Percentiles rank a stretch among this genome's conserved stretches.
These are phyloP conservation scores for Archips crataeganus DNA, from an alignment of 2,888 invertebrate species.

Conservation along the genomic window DNA sequence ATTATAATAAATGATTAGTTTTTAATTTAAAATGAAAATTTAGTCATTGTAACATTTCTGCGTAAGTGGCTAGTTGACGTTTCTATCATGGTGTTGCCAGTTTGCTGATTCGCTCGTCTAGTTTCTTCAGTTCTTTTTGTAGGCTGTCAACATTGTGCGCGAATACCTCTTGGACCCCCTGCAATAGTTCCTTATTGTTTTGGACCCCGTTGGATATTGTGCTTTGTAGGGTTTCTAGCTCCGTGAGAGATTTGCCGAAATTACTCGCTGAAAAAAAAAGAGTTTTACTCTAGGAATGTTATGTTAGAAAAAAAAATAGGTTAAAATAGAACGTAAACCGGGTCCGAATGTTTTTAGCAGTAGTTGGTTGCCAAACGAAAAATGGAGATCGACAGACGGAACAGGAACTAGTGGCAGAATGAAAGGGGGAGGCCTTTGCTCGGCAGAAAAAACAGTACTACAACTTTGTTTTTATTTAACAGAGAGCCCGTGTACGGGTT, in stretches of 20 bases:
- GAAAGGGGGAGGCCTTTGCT: no score
- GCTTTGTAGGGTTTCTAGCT: constrained; percentile 91
- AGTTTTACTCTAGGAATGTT: background rate
- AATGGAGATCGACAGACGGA: no score
- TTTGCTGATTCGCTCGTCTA: constrained; percentile 90
- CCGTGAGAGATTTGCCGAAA: constrained; percentile 93
- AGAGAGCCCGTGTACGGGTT: no score
- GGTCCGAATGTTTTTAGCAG: no score
- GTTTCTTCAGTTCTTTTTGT: constrained; percentile 89
- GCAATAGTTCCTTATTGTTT: constrained; percentile 91
- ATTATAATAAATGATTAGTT: background rate
- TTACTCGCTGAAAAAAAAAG: constrained; percentile 89
- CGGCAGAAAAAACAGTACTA: no score
- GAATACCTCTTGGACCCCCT: constrained; percentile 93
- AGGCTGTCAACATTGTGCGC: constrained; percentile 92
- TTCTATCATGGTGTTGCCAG: constrained; percentile 72
- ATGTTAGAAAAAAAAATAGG: no score
- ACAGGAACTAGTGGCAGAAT: no score
- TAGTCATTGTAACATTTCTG: constrained; percentile 30
- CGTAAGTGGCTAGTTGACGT: constrained; percentile 17
- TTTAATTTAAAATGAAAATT: constrained; percentile 6
- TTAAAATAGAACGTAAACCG: no score
- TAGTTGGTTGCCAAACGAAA: no score
- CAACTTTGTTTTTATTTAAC: no score
- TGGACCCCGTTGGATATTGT: constrained; percentile 90